Evolutionary conservation across 2,888 invertebrate species (phyloP), one percentile per base, ranked within the genome.

Genomic region (Synanthedon vespiformis): DNA sequence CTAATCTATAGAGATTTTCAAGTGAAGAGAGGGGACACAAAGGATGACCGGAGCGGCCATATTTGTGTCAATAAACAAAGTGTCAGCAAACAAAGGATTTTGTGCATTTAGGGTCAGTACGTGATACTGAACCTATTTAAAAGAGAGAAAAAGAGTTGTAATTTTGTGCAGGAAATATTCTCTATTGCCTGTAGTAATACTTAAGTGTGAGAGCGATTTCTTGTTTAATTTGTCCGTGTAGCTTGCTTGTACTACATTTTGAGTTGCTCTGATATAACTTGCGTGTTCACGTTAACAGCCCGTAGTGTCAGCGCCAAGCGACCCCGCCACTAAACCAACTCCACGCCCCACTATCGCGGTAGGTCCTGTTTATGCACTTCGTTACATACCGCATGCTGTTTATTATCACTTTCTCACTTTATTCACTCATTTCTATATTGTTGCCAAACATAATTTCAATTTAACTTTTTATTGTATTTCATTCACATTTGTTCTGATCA

Each of bases 281-380:
- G 34, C 44, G 44, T 34, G 34, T 70, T 85, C 80, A 80, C 88
- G 77, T 86, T 86, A 85, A 87, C 86, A 88, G 86, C 88, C 88
- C 82, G 81, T 88, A 87, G 88, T 86, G 85, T 82, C 88, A 68
- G 88, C 89, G 74, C 87, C 85, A 71, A 80, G 80, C 70, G 85
- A 86, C 71, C 74, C 82, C 75, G 76, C 81, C 71, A 77, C 84
- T 84, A 87, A 90, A 88, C 89, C 89, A 76, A 85, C 89, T 76
- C 83, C 87, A 80, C 90, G 90, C 74, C 89, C 90, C 74, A 89
- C 90, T 76, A 80, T 86, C 76, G 88, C 89, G 91, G 91, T 91
- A 90, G 85, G 90, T 90, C 71, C 77, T 70, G 72, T 74, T 68
- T 71, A 64, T 34, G 70, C 80, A 78, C 75, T 78, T 76, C 65